These are phyloP conservation scores for Tipula vernalis DNA, from an alignment of 2,888 invertebrate genomes.

Conservation along the genomic window DNA sequence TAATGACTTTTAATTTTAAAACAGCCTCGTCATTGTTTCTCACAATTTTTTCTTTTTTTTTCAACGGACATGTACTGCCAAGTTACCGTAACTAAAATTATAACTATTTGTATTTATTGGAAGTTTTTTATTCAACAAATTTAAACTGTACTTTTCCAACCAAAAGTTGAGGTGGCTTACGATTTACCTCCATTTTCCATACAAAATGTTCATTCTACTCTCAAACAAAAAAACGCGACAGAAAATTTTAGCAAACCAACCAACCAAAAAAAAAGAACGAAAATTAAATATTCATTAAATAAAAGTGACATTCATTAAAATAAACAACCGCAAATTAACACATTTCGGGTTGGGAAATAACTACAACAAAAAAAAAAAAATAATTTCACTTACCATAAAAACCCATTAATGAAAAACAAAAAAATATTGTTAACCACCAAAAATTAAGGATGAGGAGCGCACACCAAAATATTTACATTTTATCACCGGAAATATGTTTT, in stretches of 20 bases:
- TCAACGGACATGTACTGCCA: too few relatives aligned
- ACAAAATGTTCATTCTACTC: neutral
- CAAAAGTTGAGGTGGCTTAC: too few relatives aligned
- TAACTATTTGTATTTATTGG: too few relatives aligned
- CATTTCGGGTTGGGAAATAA: neutral
- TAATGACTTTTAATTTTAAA: too few relatives aligned
- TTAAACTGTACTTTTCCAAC: too few relatives aligned
- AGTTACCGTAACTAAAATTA: too few relatives aligned
- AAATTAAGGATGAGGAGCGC: neutral
- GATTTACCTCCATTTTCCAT: neutral
- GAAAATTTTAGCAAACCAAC: neutral
- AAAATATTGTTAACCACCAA: neutral
- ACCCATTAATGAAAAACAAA: neutral
- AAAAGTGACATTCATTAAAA: constrained; percentile 7
- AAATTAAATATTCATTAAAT: neutral
- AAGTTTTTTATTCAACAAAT: too few relatives aligned
- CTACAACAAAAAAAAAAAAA: neutral
- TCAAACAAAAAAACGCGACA: neutral
- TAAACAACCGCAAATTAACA: constrained; percentile 9
- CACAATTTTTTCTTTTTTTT: too few relatives aligned
- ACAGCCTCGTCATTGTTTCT: too few relatives aligned
- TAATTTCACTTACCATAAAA: neutral
- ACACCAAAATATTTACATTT: constrained; percentile 6
- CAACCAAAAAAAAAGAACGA: neutral
- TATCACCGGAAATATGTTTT: constrained; percentile 11